A percentile compares a stretch with the other conserved stretches of the same genome.
Evolutionary conservation across 2,888 invertebrate genomes (phyloP).

Genomic region (Plusia festucae): DNA sequence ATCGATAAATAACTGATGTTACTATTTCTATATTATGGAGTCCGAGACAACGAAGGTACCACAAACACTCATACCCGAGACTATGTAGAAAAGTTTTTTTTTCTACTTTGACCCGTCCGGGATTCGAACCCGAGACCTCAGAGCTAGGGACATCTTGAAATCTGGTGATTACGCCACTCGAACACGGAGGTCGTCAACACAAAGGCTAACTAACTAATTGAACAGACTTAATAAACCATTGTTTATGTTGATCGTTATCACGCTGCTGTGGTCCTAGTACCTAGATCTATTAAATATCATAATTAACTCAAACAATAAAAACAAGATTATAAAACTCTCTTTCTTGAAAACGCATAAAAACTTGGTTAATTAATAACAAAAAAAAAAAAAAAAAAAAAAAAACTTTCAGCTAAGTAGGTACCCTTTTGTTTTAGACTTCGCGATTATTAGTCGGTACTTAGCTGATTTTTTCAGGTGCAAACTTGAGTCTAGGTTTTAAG

Average conservation of each 20-base stretch:
- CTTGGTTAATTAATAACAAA: conserved; percentile 45
- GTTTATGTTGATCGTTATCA: background rate
- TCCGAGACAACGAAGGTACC: too few species aligned
- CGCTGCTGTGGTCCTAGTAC: background rate
- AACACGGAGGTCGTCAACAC: too few species aligned
- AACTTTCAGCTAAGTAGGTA: conserved; percentile 32
- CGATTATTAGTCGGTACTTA: conserved; percentile 44
- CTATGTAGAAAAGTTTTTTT: too few species aligned
- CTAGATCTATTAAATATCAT: background rate
- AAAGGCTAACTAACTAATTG: too few species aligned
- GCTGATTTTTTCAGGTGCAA: conserved; percentile 53
- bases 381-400: conserved; percentile 39
- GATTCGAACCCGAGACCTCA: too few species aligned
- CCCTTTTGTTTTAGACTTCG: conserved; percentile 43
- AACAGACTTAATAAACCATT: background rate
- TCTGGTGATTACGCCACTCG: too few species aligned
- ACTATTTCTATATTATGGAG: background rate
- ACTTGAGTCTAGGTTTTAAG: conserved; percentile 28
- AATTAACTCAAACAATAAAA: conserved; percentile 14
- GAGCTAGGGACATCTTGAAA: too few species aligned
- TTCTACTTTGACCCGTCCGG: too few species aligned
- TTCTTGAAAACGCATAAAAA: conserved; percentile 35
- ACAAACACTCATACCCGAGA: too few species aligned
- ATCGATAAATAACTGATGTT: background rate
- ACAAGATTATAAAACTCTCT: conserved; percentile 16